Conservation (phyloP, 2,797 vertebrate species). For the Mormyrops attenuatus region DNA sequence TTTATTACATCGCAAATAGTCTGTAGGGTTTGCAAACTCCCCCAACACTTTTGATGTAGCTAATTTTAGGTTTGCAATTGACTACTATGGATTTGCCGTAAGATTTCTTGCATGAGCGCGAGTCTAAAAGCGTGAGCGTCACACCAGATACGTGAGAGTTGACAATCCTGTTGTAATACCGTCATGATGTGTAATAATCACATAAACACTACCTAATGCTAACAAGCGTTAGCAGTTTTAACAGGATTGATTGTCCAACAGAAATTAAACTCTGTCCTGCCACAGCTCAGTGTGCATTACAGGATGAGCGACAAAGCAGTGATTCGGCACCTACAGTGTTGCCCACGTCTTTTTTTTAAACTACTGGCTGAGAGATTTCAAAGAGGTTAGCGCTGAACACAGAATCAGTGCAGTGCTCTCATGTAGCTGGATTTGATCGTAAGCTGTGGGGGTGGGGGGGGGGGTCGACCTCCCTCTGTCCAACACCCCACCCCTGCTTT, state of each 20-base stretch:
- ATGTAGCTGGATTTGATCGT: neutral
- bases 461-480: neutral
- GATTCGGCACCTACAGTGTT: neutral
- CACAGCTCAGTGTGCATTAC: neutral
- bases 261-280: neutral
- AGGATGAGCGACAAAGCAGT: neutral
- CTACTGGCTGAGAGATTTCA: neutral
- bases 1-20: neutral
- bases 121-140: neutral
- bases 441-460: neutral
- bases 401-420: neutral
- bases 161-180: neutral
- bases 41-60: neutral
- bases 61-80: neutral
- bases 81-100: neutral
- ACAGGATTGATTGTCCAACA: neutral
- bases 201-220: neutral
- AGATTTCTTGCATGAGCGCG: neutral
- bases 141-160: neutral
- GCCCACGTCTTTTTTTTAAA: neutral
- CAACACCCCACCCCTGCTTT: neutral
- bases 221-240: neutral
- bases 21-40: neutral
- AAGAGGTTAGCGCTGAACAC: neutral
- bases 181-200: neutral